Conservation (phyloP, 1,140 invertebrate genomes). For the Camponotus floridanus region DNA sequence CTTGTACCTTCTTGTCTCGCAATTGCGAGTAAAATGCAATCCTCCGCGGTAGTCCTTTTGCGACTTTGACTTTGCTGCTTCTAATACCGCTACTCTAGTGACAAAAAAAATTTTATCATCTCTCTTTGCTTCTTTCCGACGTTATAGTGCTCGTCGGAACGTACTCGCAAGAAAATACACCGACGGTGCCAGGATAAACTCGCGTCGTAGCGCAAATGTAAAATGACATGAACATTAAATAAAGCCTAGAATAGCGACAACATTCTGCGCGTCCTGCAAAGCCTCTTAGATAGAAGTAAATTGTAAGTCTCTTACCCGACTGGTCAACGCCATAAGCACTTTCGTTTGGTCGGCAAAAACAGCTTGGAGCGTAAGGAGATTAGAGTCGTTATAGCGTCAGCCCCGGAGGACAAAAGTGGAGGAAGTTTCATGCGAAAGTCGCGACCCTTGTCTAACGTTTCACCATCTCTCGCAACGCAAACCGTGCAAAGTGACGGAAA, state of each 20-base stretch:
- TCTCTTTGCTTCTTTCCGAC: background rate
- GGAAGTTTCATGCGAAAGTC: conserved; percentile 72
- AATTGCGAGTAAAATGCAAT: background rate
- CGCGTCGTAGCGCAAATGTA: conserved; percentile 66
- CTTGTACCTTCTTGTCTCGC: background rate
- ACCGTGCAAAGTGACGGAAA: conserved; percentile 71
- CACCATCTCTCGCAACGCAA: conserved; percentile 28
- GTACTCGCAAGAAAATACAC: conserved; percentile 43
- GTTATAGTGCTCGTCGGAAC: conserved; percentile 7
- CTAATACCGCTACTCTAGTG: conserved; percentile 11
- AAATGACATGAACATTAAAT: conserved; percentile 74
- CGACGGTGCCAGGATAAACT: conserved; percentile 64
- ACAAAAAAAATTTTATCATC: conserved; percentile 13
- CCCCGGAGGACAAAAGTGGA: conserved; percentile 59
- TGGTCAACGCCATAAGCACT: conserved; percentile 78
- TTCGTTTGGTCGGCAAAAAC: conserved; percentile 76
- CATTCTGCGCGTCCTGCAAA: conserved; percentile 76
- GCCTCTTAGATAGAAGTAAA: conserved; percentile 79
- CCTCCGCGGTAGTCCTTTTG: background rate
- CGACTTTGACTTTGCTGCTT: background rate
- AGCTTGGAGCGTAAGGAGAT: conserved; percentile 74
- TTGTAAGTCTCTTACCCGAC: conserved; percentile 78
- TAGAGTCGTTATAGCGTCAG: conserved; percentile 77
- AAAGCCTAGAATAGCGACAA: conserved; percentile 69
- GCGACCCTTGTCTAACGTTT: conserved; percentile 24